Evolutionary conservation across 2,888 invertebrate species (phyloP).

Genomic region (Druceiella hillmani): DNA sequence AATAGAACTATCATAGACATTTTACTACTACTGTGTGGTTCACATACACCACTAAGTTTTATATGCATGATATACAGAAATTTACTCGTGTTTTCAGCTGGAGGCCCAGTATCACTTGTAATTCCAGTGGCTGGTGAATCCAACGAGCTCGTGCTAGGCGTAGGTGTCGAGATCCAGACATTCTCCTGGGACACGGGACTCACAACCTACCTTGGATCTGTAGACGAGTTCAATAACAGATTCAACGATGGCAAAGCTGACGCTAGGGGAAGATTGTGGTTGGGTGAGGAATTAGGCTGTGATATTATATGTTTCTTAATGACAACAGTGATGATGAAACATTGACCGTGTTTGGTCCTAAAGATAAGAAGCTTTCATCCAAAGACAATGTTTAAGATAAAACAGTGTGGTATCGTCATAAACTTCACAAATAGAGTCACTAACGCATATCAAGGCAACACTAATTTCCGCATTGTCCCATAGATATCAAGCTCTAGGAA

Average conservation of each 20-base stretch:
- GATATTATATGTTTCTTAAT: neutral
- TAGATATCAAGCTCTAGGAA: no score
- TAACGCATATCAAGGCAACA: no score
- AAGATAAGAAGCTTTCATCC: no score
- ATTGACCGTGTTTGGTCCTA: no score
- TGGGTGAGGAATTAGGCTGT: conserved; percentile 40
- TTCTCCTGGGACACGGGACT: conserved; percentile 33
- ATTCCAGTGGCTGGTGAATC: conserved; percentile 45
- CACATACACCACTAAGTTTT: no score
- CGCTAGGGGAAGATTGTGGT: conserved; percentile 60
- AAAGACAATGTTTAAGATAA: no score
- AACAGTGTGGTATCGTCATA: no score
- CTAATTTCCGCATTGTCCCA: no score
- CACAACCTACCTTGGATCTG: conserved; percentile 29
- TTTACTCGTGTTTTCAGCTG: conserved; percentile 31
- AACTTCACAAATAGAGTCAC: no score
- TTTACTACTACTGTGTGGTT: no score
- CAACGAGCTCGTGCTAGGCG: conserved; percentile 37
- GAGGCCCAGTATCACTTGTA: conserved; percentile 49
- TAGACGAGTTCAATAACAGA: conserved; percentile 48
- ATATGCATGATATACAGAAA: conserved; percentile 5
- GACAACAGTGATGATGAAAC: conserved; percentile 3
- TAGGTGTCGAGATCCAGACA: conserved; percentile 40
- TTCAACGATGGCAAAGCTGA: conserved; percentile 71
- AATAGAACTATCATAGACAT: no score